Evolutionary conservation across 53 echinoderm and acorn worm species (phyloP).

Genomic region (Holothuria leucospilota): DNA sequence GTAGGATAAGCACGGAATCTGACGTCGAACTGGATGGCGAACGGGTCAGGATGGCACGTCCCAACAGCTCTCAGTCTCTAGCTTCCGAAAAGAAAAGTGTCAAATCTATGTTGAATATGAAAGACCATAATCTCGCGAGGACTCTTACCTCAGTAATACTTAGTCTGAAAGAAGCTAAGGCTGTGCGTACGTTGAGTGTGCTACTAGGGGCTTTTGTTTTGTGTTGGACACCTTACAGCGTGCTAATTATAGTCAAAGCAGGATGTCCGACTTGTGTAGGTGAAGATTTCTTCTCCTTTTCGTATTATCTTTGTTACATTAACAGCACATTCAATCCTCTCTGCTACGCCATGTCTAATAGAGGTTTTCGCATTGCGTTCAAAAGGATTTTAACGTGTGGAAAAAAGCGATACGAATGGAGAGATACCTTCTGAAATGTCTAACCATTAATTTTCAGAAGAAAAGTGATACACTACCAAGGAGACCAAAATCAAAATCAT

Average conservation of each 20-base stretch:
- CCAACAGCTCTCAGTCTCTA: conserved; percentile 60
- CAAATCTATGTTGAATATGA: conserved; percentile 69
- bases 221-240: conserved; percentile 96
- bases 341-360: conserved; percentile 90
- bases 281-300: conserved; percentile 73
- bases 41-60: conserved; percentile 57
- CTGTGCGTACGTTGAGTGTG: conserved; percentile 85
- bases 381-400: conserved; percentile 87
- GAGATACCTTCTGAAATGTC: conserved; percentile 58
- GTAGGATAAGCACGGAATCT: conserved; percentile 49
- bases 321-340: conserved; percentile 90
- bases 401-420: conserved; percentile 76
- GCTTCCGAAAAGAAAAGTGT: conserved; percentile 57
- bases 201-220: conserved; percentile 86
- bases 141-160: conserved; percentile 82
- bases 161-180: conserved; percentile 87
- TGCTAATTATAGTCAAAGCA: conserved; percentile 81
- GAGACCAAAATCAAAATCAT: too few relatives aligned
- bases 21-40: conserved; percentile 62
- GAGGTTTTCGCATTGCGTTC: conserved; percentile 85
- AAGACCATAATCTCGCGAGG: conserved; percentile 82
- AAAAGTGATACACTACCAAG: too few relatives aligned
- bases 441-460: too few relatives aligned
- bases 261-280: conserved; percentile 66
- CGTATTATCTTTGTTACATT: conserved; percentile 93